Conservation (phyloP, 2,797 vertebrate species). For the Coluber constrictor region DNA sequence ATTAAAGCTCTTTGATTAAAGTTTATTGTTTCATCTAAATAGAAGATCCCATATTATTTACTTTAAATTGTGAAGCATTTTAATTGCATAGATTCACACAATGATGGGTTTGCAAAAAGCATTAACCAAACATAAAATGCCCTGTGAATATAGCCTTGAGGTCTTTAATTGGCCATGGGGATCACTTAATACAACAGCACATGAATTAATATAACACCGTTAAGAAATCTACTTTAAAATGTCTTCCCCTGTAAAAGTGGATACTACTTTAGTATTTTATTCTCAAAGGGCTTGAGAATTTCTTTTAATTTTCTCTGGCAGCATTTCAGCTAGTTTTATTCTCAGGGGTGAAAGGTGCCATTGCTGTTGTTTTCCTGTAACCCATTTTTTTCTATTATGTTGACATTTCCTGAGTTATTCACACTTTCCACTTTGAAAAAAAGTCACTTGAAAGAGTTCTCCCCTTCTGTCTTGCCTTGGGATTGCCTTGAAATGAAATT, state of each 20-base stretch:
- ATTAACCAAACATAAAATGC: not conserved
- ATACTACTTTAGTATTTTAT: not conserved
- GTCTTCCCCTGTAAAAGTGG: not conserved
- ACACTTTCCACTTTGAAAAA: not conserved
- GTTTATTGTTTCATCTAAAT: not conserved
- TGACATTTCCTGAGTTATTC: not conserved
- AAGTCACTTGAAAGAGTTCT: not conserved
- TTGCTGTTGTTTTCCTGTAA: not conserved
- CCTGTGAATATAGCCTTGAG: not conserved
- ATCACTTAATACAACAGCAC: not conserved
- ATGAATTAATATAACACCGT: not conserved
- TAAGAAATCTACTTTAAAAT: not conserved
- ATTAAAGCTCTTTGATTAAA: not conserved
- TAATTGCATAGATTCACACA: not conserved
- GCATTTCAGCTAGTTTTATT: not conserved
- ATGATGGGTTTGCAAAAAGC: not conserved
- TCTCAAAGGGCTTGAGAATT: not conserved
- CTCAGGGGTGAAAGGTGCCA: not conserved
- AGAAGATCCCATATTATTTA: not conserved
- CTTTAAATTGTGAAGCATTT: not conserved
- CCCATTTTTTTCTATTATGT: not conserved
- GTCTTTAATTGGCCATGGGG: not conserved
- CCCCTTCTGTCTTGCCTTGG: not conserved
- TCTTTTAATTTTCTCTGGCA: not conserved
- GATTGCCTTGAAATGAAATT: not conserved